Evolutionary conservation across 30 jellyfish, hydroid and myxozoan genomes (phyloP).

Genomic region (Catostylus mosaicus): DNA sequence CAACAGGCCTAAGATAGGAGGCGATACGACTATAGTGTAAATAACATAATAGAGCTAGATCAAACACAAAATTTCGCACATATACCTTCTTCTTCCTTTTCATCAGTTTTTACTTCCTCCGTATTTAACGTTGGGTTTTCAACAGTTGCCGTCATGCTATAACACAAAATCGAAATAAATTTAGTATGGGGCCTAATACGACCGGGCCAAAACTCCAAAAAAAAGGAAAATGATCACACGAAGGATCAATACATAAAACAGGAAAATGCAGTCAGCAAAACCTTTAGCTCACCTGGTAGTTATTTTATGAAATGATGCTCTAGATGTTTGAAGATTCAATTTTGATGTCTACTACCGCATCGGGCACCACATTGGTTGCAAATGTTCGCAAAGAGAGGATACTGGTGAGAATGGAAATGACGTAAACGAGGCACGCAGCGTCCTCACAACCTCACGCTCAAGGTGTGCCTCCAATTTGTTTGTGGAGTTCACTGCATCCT

Average conservation of each 20-base stretch:
- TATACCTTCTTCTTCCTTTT: slow-evolving; percentile 75
- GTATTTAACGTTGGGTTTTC: slow-evolving; percentile 60
- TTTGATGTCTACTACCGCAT: slow-evolving; percentile 20
- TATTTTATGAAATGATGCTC: slow-evolving; percentile 26
- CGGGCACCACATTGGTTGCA: slow-evolving; percentile 51
- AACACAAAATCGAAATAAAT: background rate
- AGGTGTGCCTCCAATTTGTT: slow-evolving; percentile 26
- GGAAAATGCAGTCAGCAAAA: too few species aligned
- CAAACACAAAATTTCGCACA: too few species aligned
- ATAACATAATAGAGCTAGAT: background rate
- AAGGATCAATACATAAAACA: too few species aligned
- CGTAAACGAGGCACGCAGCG: slow-evolving; percentile 92
- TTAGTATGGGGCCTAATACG: too few species aligned
- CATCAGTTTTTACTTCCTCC: slow-evolving; percentile 46
- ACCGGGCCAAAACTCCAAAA: too few species aligned
- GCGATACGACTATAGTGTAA: too few species aligned
- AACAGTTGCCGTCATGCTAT: slow-evolving; percentile 88
- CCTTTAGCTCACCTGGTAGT: slow-evolving; percentile 26
- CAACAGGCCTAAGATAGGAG: too few species aligned
- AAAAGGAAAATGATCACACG: too few species aligned
- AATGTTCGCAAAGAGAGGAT: slow-evolving; percentile 46
- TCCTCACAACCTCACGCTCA: slow-evolving; percentile 59
- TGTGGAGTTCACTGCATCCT: too few species aligned
- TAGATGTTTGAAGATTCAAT: slow-evolving; percentile 19
- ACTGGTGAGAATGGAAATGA: slow-evolving; percentile 28